Evolutionary conservation across 2,888 invertebrate genomes (phyloP).

Genomic region (Serripes groenlandicus): DNA sequence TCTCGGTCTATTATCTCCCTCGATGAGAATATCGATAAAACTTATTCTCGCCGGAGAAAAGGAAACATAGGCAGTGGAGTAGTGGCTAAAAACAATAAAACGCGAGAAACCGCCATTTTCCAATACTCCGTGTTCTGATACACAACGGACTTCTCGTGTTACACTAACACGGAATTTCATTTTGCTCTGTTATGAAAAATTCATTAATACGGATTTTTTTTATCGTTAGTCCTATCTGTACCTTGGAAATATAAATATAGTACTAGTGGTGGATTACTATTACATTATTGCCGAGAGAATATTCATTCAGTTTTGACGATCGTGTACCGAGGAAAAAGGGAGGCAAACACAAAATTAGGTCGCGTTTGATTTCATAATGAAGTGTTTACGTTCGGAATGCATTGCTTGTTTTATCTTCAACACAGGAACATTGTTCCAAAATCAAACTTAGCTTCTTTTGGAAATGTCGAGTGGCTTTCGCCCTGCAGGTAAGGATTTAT

Average conservation of each 20-base stretch:
- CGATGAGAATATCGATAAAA: conserved; percentile 26
- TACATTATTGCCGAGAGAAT: not conserved
- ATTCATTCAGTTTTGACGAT: not conserved
- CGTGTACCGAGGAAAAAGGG: not conserved
- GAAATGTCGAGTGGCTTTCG: conserved; percentile 41
- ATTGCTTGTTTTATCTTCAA: conserved; percentile 5
- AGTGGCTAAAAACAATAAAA: conserved; percentile 13
- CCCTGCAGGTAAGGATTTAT: conserved; percentile 21
- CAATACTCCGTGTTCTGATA: conserved; percentile 8
- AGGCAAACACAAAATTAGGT: not conserved
- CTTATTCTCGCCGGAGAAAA: not conserved
- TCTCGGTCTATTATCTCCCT: conserved; percentile 14
- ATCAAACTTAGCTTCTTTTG: conserved; percentile 35
- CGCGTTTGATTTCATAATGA: conserved; percentile 17
- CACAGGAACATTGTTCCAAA: conserved; percentile 29
- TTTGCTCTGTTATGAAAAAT: conserved; percentile 21
- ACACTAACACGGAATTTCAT: conserved; percentile 12
- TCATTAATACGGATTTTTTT: conserved; percentile 14
- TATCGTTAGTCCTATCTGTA: not conserved
- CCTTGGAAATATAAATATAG: conserved; percentile 8
- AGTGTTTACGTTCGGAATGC: conserved; percentile 25
- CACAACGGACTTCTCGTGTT: not conserved
- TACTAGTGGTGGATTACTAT: conserved; percentile 13
- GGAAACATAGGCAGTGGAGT: conserved; percentile 12
- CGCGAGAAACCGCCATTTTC: conserved; percentile 24